These are phyloP conservation scores for Meandrina meandrites DNA, from an alignment of 92 coral and sea anemone genomes.

Conservation along the genomic window DNA sequence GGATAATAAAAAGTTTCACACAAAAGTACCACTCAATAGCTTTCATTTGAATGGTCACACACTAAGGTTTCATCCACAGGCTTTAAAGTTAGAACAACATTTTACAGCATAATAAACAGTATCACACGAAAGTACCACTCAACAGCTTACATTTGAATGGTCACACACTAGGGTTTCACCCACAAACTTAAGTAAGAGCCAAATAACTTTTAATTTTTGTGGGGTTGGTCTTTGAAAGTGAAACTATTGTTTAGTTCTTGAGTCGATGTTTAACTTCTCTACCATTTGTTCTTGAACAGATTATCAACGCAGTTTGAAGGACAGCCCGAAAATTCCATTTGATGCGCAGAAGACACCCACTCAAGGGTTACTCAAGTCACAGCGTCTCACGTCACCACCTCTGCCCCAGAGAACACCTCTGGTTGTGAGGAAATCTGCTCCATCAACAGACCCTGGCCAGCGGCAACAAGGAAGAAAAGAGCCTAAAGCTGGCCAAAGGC, in stretches of 20 bases:
- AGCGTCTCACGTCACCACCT: slow-evolving; percentile 3
- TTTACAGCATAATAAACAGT: no score
- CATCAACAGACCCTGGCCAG: not conserved
- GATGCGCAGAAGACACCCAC: slow-evolving; percentile 83
- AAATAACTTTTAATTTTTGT: no score
- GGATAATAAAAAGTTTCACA: not conserved
- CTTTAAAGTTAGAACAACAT: not conserved
- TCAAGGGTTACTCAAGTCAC: slow-evolving; percentile 74
- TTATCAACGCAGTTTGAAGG: slow-evolving; percentile 80
- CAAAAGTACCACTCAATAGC: not conserved
- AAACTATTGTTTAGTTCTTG: no score
- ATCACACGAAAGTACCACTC: no score
- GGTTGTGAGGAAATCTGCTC: not conserved
- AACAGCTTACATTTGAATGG: no score
- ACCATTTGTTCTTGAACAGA: slow-evolving; percentile 52
- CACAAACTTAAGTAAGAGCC: no score
- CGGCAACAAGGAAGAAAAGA: not conserved
- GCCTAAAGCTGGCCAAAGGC: slow-evolving; percentile 8
- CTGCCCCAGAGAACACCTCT: slow-evolving; percentile 19
- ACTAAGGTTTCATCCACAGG: no score
- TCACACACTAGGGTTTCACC: no score
- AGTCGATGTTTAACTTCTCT: no score
- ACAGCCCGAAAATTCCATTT: slow-evolving; percentile 88
- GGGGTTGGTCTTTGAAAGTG: no score
- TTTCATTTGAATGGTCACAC: no score